phyloP scores from a whole-genome alignment of 2,797 vertebrate species.

The Cynodonichthys magdalenae region DNA sequence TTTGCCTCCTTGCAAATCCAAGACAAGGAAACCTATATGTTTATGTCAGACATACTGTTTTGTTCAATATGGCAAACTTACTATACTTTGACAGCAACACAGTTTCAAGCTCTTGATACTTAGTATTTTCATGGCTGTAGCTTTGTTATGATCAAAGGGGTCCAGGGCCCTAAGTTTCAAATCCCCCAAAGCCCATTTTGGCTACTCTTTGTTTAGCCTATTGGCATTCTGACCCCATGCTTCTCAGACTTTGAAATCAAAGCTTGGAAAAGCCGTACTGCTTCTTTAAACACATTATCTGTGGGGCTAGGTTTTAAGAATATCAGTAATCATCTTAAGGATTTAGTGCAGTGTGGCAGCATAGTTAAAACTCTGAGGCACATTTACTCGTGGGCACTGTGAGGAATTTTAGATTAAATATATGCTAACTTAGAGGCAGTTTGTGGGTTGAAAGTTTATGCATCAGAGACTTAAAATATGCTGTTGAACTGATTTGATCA shows the following conservation, averaged over 20 bases:
- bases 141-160: slow-evolving; percentile 83
- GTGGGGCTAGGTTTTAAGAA: slow-evolving; percentile 83
- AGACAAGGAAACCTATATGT: background rate
- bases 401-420: slow-evolving; percentile 48
- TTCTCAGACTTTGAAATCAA: slow-evolving; percentile 86
- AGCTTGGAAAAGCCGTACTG: slow-evolving; percentile 84
- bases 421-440: slow-evolving; percentile 27
- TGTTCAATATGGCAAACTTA: slow-evolving; percentile 47
- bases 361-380: slow-evolving; percentile 64
- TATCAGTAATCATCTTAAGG: slow-evolving; percentile 86
- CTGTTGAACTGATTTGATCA: background rate
- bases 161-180: slow-evolving; percentile 80
- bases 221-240: slow-evolving; percentile 86
- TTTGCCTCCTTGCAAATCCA: background rate
- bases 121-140: slow-evolving; percentile 73
- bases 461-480: slow-evolving; percentile 7
- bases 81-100: slow-evolving; percentile 44
- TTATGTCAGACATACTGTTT: slow-evolving; percentile 29
- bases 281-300: slow-evolving; percentile 89
- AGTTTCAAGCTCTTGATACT: slow-evolving; percentile 73
- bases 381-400: slow-evolving; percentile 67
- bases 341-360: slow-evolving; percentile 82
- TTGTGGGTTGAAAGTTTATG: slow-evolving; percentile 21
- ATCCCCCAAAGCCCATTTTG: slow-evolving; percentile 85
- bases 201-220: slow-evolving; percentile 85